Evolutionary conservation across 92 coral and sea anemone species (phyloP).

Genomic region (Plumapathes pennacea): DNA sequence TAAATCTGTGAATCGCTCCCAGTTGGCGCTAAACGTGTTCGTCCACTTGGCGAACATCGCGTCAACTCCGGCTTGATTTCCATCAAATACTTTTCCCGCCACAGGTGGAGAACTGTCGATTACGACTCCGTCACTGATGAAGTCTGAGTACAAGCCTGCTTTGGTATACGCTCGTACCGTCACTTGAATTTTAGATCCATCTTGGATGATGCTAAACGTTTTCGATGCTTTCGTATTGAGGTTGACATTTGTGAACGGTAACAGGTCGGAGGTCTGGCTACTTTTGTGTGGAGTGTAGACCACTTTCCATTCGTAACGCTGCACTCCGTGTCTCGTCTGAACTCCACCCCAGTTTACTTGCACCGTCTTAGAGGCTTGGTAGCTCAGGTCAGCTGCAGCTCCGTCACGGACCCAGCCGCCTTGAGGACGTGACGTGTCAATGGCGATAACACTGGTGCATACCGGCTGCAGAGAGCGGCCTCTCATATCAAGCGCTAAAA

Average conservation of each 20-base stretch:
- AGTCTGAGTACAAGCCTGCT: slow-evolving; percentile 78
- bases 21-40: slow-evolving; percentile 66
- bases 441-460: slow-evolving; percentile 63
- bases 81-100: slow-evolving; percentile 69
- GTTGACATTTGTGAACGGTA: slow-evolving; percentile 57
- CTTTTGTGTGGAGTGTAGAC: slow-evolving; percentile 32
- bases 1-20: slow-evolving; percentile 80
- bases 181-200: slow-evolving; percentile 57
- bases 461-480: slow-evolving; percentile 46
- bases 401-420: slow-evolving; percentile 96
- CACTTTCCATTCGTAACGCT: slow-evolving; percentile 84
- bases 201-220: slow-evolving; percentile 58
- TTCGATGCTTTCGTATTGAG: slow-evolving; percentile 55
- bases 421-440: slow-evolving; percentile 82
- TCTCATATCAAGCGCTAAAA: slow-evolving; percentile 72
- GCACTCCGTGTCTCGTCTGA: slow-evolving; percentile 69
- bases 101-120: slow-evolving; percentile 79
- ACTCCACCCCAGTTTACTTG: slow-evolving; percentile 97
- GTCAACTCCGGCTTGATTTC: slow-evolving; percentile 52
- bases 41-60: slow-evolving; percentile 86
- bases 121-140: slow-evolving; percentile 77
- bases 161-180: slow-evolving; percentile 81
- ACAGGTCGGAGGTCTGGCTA: slow-evolving; percentile 31
- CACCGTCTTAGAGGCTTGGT: slow-evolving; percentile 69
- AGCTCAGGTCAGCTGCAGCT: slow-evolving; percentile 66